A percentile compares a stretch with the other conserved stretches of the same genome.
Evolutionary conservation across 2,797 vertebrate genomes (phyloP).

Genomic region (Hippopotamyrus pictus): DNA sequence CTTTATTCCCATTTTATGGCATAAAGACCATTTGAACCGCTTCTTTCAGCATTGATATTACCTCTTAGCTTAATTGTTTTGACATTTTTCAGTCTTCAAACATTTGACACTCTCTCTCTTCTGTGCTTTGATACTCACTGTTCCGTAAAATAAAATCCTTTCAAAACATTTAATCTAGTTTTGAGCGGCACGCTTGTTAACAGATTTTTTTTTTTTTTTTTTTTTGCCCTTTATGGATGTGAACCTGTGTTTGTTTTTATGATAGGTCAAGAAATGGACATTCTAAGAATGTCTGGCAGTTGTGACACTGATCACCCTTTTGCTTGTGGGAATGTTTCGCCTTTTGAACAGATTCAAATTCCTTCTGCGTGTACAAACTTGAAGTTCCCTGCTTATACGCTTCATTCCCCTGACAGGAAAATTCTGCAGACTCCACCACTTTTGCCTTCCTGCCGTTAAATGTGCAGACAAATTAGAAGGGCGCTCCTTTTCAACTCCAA

Average conservation of each 20-base stretch:
- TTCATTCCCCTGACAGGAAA: slow-evolving; percentile 2
- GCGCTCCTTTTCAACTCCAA: neutral
- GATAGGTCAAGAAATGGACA: neutral
- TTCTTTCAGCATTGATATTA: neutral
- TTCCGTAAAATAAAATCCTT: neutral
- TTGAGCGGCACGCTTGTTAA: neutral
- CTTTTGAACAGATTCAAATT: slow-evolving; percentile 13
- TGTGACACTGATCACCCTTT: neutral
- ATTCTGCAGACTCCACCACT: neutral
- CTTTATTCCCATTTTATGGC: neutral
- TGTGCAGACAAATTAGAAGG: neutral
- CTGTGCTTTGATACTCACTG: neutral
- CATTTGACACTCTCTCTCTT: neutral
- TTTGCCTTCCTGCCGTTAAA: neutral
- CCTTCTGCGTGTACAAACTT: slow-evolving; percentile 13
- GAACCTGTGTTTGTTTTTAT: neutral
- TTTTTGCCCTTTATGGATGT: neutral
- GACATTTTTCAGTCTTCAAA: neutral
- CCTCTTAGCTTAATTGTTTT: neutral
- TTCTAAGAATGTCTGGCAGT: neutral
- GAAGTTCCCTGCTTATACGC: neutral
- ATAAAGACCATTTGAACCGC: neutral
- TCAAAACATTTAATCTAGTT: neutral
- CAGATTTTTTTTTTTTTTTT: neutral
- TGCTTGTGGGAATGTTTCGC: neutral